Base-by-base conservation (phyloP, 1,140 invertebrate genomes). In the Hyphantria cunea region DNA sequence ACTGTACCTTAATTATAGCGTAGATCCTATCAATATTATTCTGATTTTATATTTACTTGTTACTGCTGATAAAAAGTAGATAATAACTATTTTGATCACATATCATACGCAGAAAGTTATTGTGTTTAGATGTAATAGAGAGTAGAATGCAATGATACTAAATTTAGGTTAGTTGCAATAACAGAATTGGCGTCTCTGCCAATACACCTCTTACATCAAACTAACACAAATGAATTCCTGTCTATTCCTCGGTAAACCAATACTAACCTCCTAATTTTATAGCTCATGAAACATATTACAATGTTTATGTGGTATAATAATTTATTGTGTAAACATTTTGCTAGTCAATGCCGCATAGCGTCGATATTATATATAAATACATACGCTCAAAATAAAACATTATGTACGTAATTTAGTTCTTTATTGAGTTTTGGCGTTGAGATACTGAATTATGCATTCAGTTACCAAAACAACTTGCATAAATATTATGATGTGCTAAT, bases 271-370 rank as follows among this genome's bases (percentile, higher is more conserved):
- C 32, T 52, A 63, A 76, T 82, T 84, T 86, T 82, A 86, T 81
- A 71, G 72, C 54, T 70, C 69, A 77, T 89, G 82, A 87, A 87
- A 86, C 82, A 82, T 79, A 89, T 81, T 59, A 68, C 71, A 77
- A 76, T 87, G 81, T 87, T 87, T 89, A 74, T 74, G 66, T 82
- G 80, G 78, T 80, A 80, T 84, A 68, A 74, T 84, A 86, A 87
- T 85, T 85, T 89, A 89, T 87, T 37, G 74, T 58, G 74, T 86
- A 87, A 89, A 89, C 84, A 86, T 49, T 54, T 45, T 37, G 14
- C 33, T 31, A 54, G 11, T 47, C 32, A 32, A 39, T 58, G 33
- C 47, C 55, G 45, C 25, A 39, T 11, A 14, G 32, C 8, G 45
- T 41, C 55, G 39, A 52, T 44, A 52, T 11, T 13, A 33, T 10